Evolutionary conservation across 2,113 vertebrate genomes (phyloP), one percentile per base, ranked within the genome.

Genomic region (Plotosus lineatus): DNA sequence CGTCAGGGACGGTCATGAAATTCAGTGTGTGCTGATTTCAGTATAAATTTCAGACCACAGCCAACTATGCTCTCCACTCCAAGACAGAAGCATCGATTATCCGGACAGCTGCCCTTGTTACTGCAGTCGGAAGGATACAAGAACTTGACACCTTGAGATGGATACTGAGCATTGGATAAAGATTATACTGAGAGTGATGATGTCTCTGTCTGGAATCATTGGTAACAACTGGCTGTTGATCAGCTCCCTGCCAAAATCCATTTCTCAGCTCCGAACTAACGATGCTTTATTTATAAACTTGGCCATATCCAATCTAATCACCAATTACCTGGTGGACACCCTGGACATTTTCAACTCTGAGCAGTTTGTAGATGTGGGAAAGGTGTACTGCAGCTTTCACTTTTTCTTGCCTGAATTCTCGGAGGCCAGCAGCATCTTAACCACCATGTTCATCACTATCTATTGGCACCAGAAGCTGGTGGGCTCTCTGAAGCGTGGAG

Each of bases 401-500:
- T 7, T 94, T 94, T n/a, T 90, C 83, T 0, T 83, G n/a, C n/a
- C 90, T 0, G 89, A 92, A 50, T 81, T 95, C 73, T 93, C 93
- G 0, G 91, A 92, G 71, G 93, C 91, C 84, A 94, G 91, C 91
- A 94, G 93, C 87, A 91, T 95, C 84, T 90, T 89, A 77, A 89
- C 92, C 1, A 94, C 93, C 10, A 82, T 94, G 74, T 89, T 93
- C 87, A 95, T 94, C 85, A 91, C 91, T 6, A 3, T 81, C 2
- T 94, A 88, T 83, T 94, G 94, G 93, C 84, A 94, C 79, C 92
- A 94, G 89, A 95, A 94, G 78, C 89, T 94, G 12, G 92, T 94
- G 0, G 91, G 91, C 0, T 93, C 91, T 23, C 79, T 93, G 8
- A 92, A 89, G 42, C 86, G 87, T 0, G 93, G 92, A 0, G 90